Percentiles rank a stretch among this genome's conserved stretches.
Evolutionary conservation across 1,140 invertebrate species (phyloP).

Genomic region (Scaptomyza graminum): DNA sequence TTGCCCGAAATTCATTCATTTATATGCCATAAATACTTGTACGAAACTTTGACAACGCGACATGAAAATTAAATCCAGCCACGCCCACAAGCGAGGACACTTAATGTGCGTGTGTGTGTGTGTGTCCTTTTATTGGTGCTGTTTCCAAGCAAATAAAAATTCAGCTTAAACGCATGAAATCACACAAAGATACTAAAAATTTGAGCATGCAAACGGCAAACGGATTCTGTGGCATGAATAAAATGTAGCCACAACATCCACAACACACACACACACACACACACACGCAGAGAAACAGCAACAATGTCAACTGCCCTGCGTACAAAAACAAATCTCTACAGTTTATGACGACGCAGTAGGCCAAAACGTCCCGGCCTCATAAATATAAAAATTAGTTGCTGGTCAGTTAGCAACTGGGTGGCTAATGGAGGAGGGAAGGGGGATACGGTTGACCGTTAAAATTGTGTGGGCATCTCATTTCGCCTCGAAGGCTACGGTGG

Average conservation of each 20-base stretch:
- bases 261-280: not conserved
- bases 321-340: constrained; percentile 61
- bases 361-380: constrained; percentile 65
- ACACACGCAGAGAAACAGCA: not conserved
- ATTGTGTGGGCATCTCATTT: constrained; percentile 13
- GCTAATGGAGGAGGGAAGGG: constrained; percentile 4
- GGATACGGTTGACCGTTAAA: constrained; percentile 3
- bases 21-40: constrained; percentile 79
- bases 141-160: constrained; percentile 75
- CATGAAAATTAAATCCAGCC: constrained; percentile 70
- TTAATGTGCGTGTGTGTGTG: constrained; percentile 18
- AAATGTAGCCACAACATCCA: constrained; percentile 30
- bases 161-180: constrained; percentile 80
- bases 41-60: constrained; percentile 71
- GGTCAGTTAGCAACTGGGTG: constrained; percentile 77
- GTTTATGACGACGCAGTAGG: constrained; percentile 81
- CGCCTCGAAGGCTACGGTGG: constrained; percentile 55
- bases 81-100: constrained; percentile 5
- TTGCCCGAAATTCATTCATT: constrained; percentile 64
- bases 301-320: constrained; percentile 32
- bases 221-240: constrained; percentile 64
- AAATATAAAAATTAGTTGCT: constrained; percentile 82
- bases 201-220: constrained; percentile 69
- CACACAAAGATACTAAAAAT: constrained; percentile 81
- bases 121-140: not conserved